Base-by-base conservation (phyloP, 2,888 invertebrate genomes). In the Cryptus armator region DNA sequence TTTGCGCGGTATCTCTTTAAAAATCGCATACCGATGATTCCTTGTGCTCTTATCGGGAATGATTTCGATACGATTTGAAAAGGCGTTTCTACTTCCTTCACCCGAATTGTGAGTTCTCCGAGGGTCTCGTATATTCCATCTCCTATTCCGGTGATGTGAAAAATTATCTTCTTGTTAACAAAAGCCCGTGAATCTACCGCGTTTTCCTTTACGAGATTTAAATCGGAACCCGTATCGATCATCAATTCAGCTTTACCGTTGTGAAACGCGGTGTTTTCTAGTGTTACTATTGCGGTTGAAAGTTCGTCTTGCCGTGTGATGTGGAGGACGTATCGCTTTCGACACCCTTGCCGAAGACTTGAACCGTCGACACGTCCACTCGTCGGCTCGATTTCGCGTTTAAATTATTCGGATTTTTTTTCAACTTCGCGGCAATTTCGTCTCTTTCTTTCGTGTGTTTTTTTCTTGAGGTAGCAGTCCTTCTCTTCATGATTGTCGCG, bases 111-210 rank as follows among this genome's bases (percentile, higher is more conserved):
- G 5, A 67, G 16, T 67, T 67, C 67, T 29, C 46, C 67, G 19
- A 67, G 46, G 3, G 67, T 67, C 14, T 67, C 37, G 19, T 67
- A 29, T 7, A 37, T 67, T 19, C 67, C 67, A 4, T 67, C 67
- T 7, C n/a, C 67, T 37, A 67, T 67, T 14, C 67, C 67, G 67
- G 67, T 67, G 16, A 67, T 67, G 37, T 67, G 67, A 46, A 37
- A 67, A 19, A 46, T 67, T 10, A 10, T 43, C 19, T 37, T 67
- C 19, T 29, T 43, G 1, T 67, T 37, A 10, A 46, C 10, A 3
- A 5, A 12, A 67, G 24, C 56, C 56, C 24, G 56, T 19, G 56
- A 7, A 10, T 59, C 24, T 59, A 59, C 24, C 24, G 56, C 56
- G 24, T 24, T 59, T 59, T 59, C 56, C 16, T 59, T 59, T 10